Evolutionary conservation across 2,113 vertebrate species (phyloP), one percentile per base, ranked within the genome.

Genomic region (Eublepharis macularius): DNA sequence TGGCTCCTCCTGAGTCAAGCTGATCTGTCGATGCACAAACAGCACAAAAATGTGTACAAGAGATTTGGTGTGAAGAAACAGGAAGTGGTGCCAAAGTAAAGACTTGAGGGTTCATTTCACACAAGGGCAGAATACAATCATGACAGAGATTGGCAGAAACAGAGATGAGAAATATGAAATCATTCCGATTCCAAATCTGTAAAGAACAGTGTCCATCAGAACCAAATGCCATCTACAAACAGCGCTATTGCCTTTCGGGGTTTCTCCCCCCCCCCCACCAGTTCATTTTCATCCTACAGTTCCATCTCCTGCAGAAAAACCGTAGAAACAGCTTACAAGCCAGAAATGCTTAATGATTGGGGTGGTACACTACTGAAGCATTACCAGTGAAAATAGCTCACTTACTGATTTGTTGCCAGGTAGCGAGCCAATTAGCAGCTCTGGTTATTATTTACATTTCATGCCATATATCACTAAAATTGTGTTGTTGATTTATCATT

Each of bases 381-480:
- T 68, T 94, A 88, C 93, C 87, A 90, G 93, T 72, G 73, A 82
- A 91, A 86, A 91, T 84, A 93, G 89, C 93, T 88, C 69, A 84
- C 92, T 94, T 95, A 92, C 95, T 94, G 96, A 96, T 97, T 96
- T 97, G 96, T 97, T 97, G 95, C 95, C 93, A 94, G 95, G 95
- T 96, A 97, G 95, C 5, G 91, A 95, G 95, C 97, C 97, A 98
- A 98, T 98, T 98, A 98, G 97, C 93, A 93, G 92, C 85, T 89
- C 94, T 95, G 96, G 96, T 96, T 97, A 97, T 97, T 98, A 98
- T 98, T 98, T 98, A 98, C 97, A 98, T 98, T 97, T 97, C 93
- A 83, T 94, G 94, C 97, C 96, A 98, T 98, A 96, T 94, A 98
- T 98, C 97, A 98, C 97, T 94, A 96, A 97, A 97, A 97, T 97